phyloP scores from a whole-genome alignment of 1,140 invertebrate species.

The Atopsyche davidsoni region DNA sequence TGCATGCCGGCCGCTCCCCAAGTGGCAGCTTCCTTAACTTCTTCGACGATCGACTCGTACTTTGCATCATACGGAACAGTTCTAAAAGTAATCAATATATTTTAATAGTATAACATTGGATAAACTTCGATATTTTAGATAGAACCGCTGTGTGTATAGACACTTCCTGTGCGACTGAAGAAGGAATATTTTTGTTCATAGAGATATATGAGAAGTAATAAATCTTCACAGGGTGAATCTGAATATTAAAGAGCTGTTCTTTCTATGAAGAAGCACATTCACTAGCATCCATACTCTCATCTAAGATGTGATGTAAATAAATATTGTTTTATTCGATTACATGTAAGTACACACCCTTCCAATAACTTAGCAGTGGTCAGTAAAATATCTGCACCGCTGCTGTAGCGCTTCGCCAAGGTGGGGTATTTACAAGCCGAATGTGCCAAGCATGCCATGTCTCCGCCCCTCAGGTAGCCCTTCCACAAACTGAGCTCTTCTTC shows the following conservation, averaged over 20 bases:
- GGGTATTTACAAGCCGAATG: conserved; percentile 69
- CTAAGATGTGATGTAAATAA: conserved; percentile 1
- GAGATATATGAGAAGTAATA: no score
- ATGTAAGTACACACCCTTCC: conserved; percentile 51
- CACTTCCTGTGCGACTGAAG: no score
- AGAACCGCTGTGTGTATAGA: no score
- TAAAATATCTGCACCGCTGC: conserved; percentile 66
- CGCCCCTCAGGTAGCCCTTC: conserved; percentile 62
- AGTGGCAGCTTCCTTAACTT: conserved; percentile 38
- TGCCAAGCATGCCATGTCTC: conserved; percentile 67
- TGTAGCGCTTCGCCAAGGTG: conserved; percentile 63
- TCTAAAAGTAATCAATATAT: conserved; percentile 30
- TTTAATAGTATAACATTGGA: no score
- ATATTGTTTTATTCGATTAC: neutral
- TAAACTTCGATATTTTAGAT: no score
- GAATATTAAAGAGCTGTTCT: no score
- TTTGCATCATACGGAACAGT: conserved; percentile 36
- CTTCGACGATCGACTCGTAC: conserved; percentile 39
- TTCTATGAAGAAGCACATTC: no score
- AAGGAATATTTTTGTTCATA: no score
- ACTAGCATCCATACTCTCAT: no score
- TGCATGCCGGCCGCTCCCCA: conserved; percentile 39
- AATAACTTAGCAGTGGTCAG: conserved; percentile 64
- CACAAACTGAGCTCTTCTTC: conserved; percentile 63
- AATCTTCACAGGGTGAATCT: no score